Evolutionary conservation across 2,888 invertebrate genomes (phyloP).

Genomic region (Oxystoma pomonae): DNA sequence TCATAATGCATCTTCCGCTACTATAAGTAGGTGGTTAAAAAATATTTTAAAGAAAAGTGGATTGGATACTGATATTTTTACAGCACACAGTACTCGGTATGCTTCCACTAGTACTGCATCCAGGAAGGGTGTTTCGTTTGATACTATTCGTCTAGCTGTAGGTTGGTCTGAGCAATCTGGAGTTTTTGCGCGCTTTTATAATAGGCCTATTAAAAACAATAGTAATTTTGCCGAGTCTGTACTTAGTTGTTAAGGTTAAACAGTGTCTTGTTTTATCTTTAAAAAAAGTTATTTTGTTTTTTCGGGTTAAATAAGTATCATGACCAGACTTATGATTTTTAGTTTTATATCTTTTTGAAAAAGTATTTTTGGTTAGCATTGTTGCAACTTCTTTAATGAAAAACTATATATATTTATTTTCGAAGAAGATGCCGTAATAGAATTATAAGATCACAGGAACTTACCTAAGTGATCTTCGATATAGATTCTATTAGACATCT

Average conservation of each 20-base stretch:
- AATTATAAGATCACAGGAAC: slow-evolving; percentile 8
- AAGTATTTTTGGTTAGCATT: no score
- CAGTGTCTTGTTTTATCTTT: not conserved
- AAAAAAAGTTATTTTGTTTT: no score
- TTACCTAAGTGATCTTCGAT: slow-evolving; percentile 10
- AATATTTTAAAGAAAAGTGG: slow-evolving; percentile 21
- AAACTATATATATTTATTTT: slow-evolving; percentile 2
- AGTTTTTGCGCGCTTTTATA: slow-evolving; percentile 28
- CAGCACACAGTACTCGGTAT: slow-evolving; percentile 29
- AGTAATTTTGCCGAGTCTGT: slow-evolving; percentile 5
- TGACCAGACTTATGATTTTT: no score
- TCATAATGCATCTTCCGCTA: slow-evolving; percentile 8
- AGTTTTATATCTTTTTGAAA: no score
- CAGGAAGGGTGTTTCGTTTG: slow-evolving; percentile 24
- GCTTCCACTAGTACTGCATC: slow-evolving; percentile 29
- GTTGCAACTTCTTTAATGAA: slow-evolving; percentile 10
- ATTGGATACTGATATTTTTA: slow-evolving; percentile 26
- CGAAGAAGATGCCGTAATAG: slow-evolving; percentile 3
- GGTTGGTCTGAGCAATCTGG: slow-evolving; percentile 28
- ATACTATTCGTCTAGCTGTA: slow-evolving; percentile 27
- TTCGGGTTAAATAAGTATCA: no score
- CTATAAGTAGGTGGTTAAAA: slow-evolving; percentile 17
- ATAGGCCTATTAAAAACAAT: slow-evolving; percentile 14
- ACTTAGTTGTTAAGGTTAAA: slow-evolving; percentile 1
- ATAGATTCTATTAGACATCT: slow-evolving; percentile 6